Base-by-base conservation (phyloP, 2,797 vertebrate genomes). In the Oophaga sylvatica region DNA sequence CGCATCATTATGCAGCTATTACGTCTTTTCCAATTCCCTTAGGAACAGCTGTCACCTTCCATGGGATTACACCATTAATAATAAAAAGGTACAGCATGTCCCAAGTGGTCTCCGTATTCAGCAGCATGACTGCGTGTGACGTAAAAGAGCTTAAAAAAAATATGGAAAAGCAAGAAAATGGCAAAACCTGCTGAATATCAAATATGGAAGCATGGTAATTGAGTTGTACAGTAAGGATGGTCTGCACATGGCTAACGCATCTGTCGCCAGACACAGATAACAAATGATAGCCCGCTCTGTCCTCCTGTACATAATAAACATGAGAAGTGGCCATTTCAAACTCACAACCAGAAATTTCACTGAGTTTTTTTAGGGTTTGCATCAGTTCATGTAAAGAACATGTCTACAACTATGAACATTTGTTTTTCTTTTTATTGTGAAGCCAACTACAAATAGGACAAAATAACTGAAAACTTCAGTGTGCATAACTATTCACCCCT, bases 161-260 rank as follows among this genome's bases (percentile, higher is more conserved):
- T 5, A 53, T 9, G 4, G 62, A 35, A 19, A 80, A 57, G 9
- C 29, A 20, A 62, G 6, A 3, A 60, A 45, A 45, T 12, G 16
- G 22, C 62, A 29, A 41, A 41, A 56, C 56, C 85, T 73, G 67
- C 59, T 80, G 31, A 41, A 20, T n/a, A 80, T 86, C 65, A 81
- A 63, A 85, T 35, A 56, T 56, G 76, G 26, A 63, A 41, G 48
- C 78, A 70, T 57, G 48, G 17, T 86, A 86, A 86, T 86, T 71
- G 53, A 62, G 78, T 73, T 86, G n/a, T 59, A 53, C 68, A 65
- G 68, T 70, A 80, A 70, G 41, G 20, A 41, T 57, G 56, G 57
- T 62, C 60, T 65, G 57, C 83, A 68, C 67, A 71, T 19, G 29
- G 68, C 16, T 41, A 7, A 35, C 9, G 17, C 31, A 35, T 41